Evolutionary conservation across 1,140 invertebrate genomes (phyloP).

Genomic region (Laupala kohalensis): DNA sequence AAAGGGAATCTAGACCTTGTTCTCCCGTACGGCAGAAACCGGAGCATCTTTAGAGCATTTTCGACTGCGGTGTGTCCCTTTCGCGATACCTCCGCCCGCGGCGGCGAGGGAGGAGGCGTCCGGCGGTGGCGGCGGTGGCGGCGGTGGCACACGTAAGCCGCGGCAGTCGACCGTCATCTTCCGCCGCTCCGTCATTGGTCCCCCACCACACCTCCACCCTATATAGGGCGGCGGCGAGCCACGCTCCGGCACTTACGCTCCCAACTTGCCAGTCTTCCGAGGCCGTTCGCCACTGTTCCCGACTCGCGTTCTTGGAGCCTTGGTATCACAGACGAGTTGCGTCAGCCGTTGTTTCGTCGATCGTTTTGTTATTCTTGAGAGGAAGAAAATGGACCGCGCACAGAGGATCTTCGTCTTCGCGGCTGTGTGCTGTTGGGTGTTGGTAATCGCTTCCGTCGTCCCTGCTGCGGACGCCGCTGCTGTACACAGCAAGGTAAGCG

Average conservation of each 20-base stretch:
- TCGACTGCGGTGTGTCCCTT: too few relatives aligned
- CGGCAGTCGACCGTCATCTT: not conserved
- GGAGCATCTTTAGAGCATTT: too few relatives aligned
- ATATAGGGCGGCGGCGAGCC: not conserved
- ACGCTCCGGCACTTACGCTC: not conserved
- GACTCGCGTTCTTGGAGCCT: not conserved
- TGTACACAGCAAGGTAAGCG: not conserved
- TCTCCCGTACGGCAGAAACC: too few relatives aligned
- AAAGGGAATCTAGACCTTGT: too few relatives aligned
- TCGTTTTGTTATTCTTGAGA: too few relatives aligned
- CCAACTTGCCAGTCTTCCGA: not conserved
- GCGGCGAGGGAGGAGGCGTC: too few relatives aligned
- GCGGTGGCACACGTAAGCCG: not conserved
- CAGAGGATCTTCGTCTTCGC: not conserved
- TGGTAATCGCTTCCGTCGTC: not conserved
- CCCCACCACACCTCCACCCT: not conserved
- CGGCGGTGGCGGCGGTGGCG: too few relatives aligned
- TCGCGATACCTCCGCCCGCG: conserved; percentile 40
- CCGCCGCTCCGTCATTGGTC: not conserved
- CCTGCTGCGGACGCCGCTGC: not conserved
- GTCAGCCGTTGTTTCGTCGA: too few relatives aligned
- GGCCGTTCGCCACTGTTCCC: too few relatives aligned
- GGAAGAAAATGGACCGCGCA: not conserved
- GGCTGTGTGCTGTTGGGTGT: not conserved
- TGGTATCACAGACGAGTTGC: too few relatives aligned